Percentiles rank a stretch among this genome's conserved stretches.
phyloP scores from a whole-genome alignment of 2,888 invertebrate genomes.

The Atherix ibis region DNA sequence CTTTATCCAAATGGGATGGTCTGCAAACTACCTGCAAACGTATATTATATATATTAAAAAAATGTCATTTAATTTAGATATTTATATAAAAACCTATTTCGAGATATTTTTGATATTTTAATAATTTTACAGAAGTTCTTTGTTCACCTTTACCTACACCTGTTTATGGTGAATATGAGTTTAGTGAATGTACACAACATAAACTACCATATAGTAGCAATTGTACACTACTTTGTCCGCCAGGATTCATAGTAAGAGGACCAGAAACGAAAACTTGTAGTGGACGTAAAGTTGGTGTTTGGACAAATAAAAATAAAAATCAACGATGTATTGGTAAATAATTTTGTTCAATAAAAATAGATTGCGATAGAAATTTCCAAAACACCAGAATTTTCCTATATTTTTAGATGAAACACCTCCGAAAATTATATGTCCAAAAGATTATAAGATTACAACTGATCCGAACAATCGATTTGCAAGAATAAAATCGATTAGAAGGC shows the following conservation, averaged over 20 bases:
- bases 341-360: conserved; percentile 5
- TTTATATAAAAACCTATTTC: background rate
- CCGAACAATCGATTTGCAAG: conserved; percentile 15
- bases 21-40: conserved; percentile 48
- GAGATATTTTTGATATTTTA: background rate
- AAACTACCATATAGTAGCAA: conserved; percentile 42
- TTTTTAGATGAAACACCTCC: conserved; percentile 42
- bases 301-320: conserved; percentile 34
- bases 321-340: conserved; percentile 35
- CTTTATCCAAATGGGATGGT: conserved; percentile 53
- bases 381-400: conserved; percentile 2
- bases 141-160: conserved; percentile 37
- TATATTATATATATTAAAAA: conserved; percentile 20
- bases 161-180: conserved; percentile 37
- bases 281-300: conserved; percentile 37
- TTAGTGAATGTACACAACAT: conserved; percentile 36
- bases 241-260: conserved; percentile 42
- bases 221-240: conserved; percentile 41
- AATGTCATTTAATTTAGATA: conserved; percentile 1
- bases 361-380: background rate
- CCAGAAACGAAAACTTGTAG: conserved; percentile 37
- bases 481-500: background rate
- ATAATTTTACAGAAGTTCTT: conserved; percentile 23
- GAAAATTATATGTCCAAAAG: conserved; percentile 38
- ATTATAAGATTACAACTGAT: conserved; percentile 16